phyloP scores from a whole-genome alignment of 2,888 invertebrate species.

The Eledona agricola region DNA sequence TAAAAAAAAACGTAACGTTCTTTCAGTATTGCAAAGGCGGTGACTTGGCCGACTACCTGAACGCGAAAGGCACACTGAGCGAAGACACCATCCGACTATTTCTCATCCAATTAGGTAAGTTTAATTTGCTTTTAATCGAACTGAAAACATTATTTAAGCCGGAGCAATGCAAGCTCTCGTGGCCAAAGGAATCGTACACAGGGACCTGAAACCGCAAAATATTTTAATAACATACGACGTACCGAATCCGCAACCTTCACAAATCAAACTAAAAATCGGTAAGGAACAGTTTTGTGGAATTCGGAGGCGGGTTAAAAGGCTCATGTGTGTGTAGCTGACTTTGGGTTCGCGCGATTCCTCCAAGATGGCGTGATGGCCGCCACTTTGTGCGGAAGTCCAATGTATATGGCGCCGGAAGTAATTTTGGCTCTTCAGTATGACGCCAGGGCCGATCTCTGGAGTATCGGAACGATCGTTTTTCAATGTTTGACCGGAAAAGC shows the following conservation, averaged over 20 bases:
- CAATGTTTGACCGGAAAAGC: constrained; percentile 96
- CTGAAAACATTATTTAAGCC: constrained; percentile 66
- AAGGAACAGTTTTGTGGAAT: constrained; percentile 54
- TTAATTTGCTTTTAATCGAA: not conserved
- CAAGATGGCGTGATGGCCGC: constrained; percentile 99
- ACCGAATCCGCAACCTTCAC: constrained; percentile 76
- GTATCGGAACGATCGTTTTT: constrained; percentile 93
- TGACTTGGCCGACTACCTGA: constrained; percentile 96
- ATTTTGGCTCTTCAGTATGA: constrained; percentile 99
- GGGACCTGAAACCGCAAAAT: constrained; percentile 99
- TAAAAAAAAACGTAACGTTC: not conserved
- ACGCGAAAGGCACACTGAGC: constrained; percentile 92
- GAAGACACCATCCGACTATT: constrained; percentile 97
- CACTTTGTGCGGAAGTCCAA: constrained; percentile 98
- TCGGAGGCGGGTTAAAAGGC: not conserved
- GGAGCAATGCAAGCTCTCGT: constrained; percentile 97
- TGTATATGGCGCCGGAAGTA: constrained; percentile 99
- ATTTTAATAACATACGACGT: constrained; percentile 91
- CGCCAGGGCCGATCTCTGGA: constrained; percentile 99
- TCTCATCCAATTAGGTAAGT: constrained; percentile 87
- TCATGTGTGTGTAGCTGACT: constrained; percentile 80
- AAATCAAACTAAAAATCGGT: constrained; percentile 96
- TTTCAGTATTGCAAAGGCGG: constrained; percentile 98
- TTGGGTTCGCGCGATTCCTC: constrained; percentile 98
- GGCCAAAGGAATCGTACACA: constrained; percentile 97